Conservation (phyloP, 2,797 vertebrate species). For the Microctenopoma stevenorrisi region DNA sequence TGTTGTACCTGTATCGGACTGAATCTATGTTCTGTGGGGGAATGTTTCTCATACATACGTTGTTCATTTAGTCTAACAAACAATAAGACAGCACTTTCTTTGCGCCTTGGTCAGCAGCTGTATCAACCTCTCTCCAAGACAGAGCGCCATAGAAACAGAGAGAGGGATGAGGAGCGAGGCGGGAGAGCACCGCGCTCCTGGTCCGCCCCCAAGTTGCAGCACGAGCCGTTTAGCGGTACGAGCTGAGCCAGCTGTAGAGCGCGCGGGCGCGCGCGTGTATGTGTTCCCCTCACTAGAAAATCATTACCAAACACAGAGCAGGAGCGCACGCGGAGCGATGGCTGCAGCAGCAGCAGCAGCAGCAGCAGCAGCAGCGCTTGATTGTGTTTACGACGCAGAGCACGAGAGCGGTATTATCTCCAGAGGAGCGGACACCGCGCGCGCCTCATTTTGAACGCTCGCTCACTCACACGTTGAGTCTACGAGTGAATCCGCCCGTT, state of each 20-base stretch:
- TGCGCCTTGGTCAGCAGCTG: slow-evolving; percentile 10
- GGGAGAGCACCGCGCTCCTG: slow-evolving; percentile 64
- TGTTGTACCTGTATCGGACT: not conserved
- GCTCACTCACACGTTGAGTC: slow-evolving; percentile 23
- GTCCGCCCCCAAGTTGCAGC: slow-evolving; percentile 81
- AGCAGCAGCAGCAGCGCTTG: slow-evolving; percentile 49
- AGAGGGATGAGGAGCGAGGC: slow-evolving; percentile 46
- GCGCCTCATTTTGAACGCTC: slow-evolving; percentile 48
- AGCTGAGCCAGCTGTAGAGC: slow-evolving; percentile 74
- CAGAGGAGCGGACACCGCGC: slow-evolving; percentile 50
- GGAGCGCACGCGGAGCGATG: slow-evolving; percentile 74
- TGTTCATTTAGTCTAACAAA: not conserved
- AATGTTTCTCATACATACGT: not conserved
- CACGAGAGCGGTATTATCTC: slow-evolving; percentile 55
- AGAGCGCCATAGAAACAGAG: slow-evolving; percentile 19
- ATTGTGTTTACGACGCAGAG: slow-evolving; percentile 67
- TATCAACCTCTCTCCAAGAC: slow-evolving; percentile 21
- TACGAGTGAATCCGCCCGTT: slow-evolving; percentile 10
- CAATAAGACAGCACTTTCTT: slow-evolving; percentile 3
- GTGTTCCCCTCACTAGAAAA: slow-evolving; percentile 40
- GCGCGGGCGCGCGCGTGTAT: slow-evolving; percentile 57
- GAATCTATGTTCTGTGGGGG: not conserved
- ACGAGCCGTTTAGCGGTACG: slow-evolving; percentile 72
- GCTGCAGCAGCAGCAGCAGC: slow-evolving; percentile 58
- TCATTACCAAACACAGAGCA: slow-evolving; percentile 57